A percentile compares a stretch with the other conserved stretches of the same genome.
phyloP scores from a whole-genome alignment of 1,140 invertebrate genomes.

The Thaumatotibia leucotreta region DNA sequence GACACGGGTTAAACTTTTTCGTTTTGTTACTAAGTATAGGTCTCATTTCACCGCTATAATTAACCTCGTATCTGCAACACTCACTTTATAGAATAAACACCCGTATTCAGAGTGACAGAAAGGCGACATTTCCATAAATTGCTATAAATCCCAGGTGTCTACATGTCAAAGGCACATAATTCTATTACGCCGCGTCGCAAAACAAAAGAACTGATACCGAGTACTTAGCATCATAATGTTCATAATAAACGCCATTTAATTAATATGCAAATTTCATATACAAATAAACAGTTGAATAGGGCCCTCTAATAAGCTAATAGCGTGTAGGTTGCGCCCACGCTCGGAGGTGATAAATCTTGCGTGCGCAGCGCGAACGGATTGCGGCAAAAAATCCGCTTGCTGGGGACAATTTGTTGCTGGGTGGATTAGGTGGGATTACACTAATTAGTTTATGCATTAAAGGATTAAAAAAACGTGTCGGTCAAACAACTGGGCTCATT shows the following conservation, averaged over 20 bases:
- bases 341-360: slow-evolving; percentile 39
- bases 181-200: neutral
- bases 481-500: too few relatives aligned
- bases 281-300: slow-evolving; percentile 36
- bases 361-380: slow-evolving; percentile 14
- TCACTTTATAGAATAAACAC: too few relatives aligned
- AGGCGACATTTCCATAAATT: too few relatives aligned
- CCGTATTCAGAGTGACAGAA: too few relatives aligned
- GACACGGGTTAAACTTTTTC: too few relatives aligned
- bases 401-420: slow-evolving; percentile 3
- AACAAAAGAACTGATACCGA: neutral
- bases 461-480: too few relatives aligned
- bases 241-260: slow-evolving; percentile 33
- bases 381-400: slow-evolving; percentile 3
- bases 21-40: too few relatives aligned
- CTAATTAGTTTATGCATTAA: neutral
- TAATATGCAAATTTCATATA: slow-evolving; percentile 45
- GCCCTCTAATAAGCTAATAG: slow-evolving; percentile 23
- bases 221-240: slow-evolving; percentile 19
- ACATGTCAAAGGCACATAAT: neutral
- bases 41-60: too few relatives aligned
- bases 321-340: slow-evolving; percentile 51
- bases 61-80: too few relatives aligned
- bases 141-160: too few relatives aligned
- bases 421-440: neutral